Conservation (phyloP, 2,797 vertebrate species). For the Graptemys geographica region DNA sequence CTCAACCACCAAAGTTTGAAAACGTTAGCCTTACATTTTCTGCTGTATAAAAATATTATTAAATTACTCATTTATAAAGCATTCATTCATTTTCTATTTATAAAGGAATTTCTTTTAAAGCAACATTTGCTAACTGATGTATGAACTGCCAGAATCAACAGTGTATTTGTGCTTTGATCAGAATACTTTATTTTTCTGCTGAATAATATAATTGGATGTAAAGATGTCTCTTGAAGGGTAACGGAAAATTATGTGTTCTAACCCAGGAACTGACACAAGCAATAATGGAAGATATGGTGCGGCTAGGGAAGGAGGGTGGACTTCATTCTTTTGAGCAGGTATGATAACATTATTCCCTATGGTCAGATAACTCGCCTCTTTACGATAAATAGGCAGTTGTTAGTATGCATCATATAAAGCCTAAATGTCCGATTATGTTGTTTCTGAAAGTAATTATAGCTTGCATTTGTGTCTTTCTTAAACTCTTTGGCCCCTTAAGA, state of each 20-base stretch:
- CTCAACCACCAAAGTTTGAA: neutral
- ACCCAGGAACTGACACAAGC: slow-evolving; percentile 90
- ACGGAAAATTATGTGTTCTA: slow-evolving; percentile 48
- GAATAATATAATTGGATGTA: neutral
- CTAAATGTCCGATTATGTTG: neutral
- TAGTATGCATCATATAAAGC: neutral
- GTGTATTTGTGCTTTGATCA: neutral
- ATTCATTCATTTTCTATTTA: neutral
- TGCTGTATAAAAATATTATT: neutral
- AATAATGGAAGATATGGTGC: slow-evolving; percentile 95
- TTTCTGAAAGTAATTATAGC: neutral
- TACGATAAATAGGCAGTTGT: neutral
- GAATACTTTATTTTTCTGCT: neutral
- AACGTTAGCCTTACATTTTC: neutral
- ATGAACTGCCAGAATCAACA: neutral
- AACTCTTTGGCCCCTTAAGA: neutral
- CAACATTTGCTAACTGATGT: neutral
- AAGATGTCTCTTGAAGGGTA: neutral
- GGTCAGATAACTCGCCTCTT: neutral
- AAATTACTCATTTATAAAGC: neutral
- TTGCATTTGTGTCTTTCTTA: neutral
- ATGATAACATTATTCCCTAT: neutral
- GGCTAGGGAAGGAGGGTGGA: slow-evolving; percentile 92
- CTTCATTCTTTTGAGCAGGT: slow-evolving; percentile 99
- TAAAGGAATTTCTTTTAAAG: neutral